Conservation (phyloP, 2,888 invertebrate species). For the Andrena minutula region DNA sequence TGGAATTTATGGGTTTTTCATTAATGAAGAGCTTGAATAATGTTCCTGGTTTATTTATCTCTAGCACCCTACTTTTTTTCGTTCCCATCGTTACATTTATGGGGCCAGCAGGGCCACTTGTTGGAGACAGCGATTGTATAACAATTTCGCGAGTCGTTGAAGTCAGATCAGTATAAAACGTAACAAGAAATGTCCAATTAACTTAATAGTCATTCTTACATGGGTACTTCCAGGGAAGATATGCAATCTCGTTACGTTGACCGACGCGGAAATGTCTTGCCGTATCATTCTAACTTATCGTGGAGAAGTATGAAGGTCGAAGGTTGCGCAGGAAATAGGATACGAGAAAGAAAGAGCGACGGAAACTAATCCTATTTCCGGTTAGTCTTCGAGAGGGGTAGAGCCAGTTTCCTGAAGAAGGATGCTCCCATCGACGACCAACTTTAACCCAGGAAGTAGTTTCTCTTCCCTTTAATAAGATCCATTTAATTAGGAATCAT, state of each 20-base stretch:
- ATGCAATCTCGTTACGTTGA: conserved; percentile 40
- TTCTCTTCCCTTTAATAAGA: background rate
- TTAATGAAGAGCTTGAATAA: too few species aligned
- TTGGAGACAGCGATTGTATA: too few species aligned
- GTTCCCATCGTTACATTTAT: too few species aligned
- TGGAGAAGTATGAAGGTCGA: conserved; percentile 32
- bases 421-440: conserved; percentile 14
- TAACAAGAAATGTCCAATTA: too few species aligned
- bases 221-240: conserved; percentile 11
- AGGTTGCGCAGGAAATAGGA: conserved; percentile 53
- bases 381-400: conserved; percentile 24
- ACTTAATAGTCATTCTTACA: background rate
- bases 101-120: too few species aligned
- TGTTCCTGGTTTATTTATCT: too few species aligned
- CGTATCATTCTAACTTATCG: conserved; percentile 29
- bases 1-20: too few species aligned
- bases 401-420: conserved; percentile 12
- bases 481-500: conserved; percentile 5
- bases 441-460: conserved; percentile 25
- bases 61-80: too few species aligned
- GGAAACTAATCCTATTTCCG: conserved; percentile 53
- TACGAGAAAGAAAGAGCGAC: conserved; percentile 16
- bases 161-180: too few species aligned
- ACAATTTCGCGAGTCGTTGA: too few species aligned
- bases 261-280: conserved; percentile 22